Conservation (phyloP, 2,888 invertebrate species). For the Merodon equestris region DNA sequence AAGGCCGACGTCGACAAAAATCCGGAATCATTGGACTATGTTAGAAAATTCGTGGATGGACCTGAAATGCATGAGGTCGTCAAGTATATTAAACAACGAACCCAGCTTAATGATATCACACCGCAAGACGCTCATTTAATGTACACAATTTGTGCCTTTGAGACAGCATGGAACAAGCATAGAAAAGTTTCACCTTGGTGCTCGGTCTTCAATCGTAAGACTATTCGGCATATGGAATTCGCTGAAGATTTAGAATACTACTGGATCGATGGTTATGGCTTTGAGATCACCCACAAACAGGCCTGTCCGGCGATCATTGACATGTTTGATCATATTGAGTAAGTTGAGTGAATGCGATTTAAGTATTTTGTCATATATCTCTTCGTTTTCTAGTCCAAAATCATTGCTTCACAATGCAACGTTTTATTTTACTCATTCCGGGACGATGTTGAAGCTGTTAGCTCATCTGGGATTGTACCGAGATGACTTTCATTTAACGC, state of each 20-base stretch:
- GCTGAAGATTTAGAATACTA: conserved; percentile 88
- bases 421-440: conserved; percentile 90
- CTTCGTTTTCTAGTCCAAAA: conserved; percentile 69
- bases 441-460: conserved; percentile 87
- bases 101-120: conserved; percentile 82
- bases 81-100: conserved; percentile 80
- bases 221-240: conserved; percentile 85
- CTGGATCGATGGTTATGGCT: conserved; percentile 91
- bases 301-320: conserved; percentile 87
- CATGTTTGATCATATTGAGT: conserved; percentile 86
- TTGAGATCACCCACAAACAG: conserved; percentile 85
- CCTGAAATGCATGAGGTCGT: conserved; percentile 80
- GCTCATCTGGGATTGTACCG: conserved; percentile 86
- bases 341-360: conserved; percentile 72
- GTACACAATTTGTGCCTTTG: conserved; percentile 88
- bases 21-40: conserved; percentile 82
- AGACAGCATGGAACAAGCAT: conserved; percentile 87
- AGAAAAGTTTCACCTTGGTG: conserved; percentile 87
- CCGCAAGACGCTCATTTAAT: conserved; percentile 83
- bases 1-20: conserved; percentile 84
- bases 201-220: conserved; percentile 83
- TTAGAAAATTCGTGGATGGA: conserved; percentile 80
- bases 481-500: conserved; percentile 82
- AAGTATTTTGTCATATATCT: not conserved
- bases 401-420: conserved; percentile 79